phyloP scores from a whole-genome alignment of 2,113 vertebrate species.

The Odocoileus virginianus region DNA sequence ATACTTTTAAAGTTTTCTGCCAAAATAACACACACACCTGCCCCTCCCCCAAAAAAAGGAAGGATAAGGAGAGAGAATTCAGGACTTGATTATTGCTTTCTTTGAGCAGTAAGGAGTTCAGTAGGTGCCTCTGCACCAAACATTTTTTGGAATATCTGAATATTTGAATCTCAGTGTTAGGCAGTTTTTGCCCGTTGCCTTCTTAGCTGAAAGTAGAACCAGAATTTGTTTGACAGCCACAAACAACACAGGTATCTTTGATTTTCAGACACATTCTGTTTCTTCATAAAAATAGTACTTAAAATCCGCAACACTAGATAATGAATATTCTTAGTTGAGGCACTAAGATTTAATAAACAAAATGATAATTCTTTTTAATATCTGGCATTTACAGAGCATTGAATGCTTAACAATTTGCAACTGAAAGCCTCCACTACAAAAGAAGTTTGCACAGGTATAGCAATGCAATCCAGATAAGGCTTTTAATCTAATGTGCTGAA shows the following conservation, averaged over 20 bases:
- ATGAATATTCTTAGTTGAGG: neutral
- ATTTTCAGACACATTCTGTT: conserved; percentile 17
- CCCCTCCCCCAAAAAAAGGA: neutral
- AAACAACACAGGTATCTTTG: conserved; percentile 31
- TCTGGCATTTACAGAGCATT: neutral
- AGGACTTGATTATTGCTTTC: conserved; percentile 71
- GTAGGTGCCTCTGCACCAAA: conserved; percentile 75
- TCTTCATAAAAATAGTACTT: conserved; percentile 54
- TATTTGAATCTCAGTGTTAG: conserved; percentile 34
- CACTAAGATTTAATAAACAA: conserved; percentile 35
- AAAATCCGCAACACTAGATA: conserved; percentile 33
- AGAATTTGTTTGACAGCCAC: conserved; percentile 15
- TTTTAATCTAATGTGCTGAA: neutral
- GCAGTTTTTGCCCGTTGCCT: conserved; percentile 52
- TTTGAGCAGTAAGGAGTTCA: conserved; percentile 73
- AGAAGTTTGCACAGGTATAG: conserved; percentile 2
- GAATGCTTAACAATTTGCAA: neutral
- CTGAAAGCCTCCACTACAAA: neutral
- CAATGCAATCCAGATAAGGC: neutral
- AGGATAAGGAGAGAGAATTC: conserved; percentile 50
- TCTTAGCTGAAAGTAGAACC: conserved; percentile 40
- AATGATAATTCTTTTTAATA: neutral
- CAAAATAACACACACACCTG: conserved; percentile 27
- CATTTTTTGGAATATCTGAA: conserved; percentile 40
- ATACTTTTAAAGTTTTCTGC: conserved; percentile 46